Percentiles rank a stretch among this genome's conserved stretches.
phyloP scores from a whole-genome alignment of 2,797 vertebrate genomes.

The Etheostoma perlongum region DNA sequence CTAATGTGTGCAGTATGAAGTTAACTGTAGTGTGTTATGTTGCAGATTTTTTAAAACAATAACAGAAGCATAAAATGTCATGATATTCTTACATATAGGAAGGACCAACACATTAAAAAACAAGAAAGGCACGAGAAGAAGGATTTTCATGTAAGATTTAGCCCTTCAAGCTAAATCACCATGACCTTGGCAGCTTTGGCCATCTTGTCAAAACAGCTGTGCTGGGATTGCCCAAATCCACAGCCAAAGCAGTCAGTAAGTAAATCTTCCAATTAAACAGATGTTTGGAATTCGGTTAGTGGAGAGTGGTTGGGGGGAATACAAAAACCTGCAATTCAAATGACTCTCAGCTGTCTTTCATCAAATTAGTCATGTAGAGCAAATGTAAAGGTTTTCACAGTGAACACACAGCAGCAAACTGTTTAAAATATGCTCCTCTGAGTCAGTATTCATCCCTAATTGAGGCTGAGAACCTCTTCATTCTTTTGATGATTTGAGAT shows the following conservation, averaged over 20 bases:
- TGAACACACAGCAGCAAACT: slow-evolving; percentile 14
- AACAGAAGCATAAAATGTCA: not conserved
- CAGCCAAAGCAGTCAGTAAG: not conserved
- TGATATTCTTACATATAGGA: not conserved
- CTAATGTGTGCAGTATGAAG: slow-evolving; percentile 1
- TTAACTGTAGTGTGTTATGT: not conserved
- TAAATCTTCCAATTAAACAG: slow-evolving; percentile 41
- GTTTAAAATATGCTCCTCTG: slow-evolving; percentile 31
- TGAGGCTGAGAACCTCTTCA: slow-evolving; percentile 37
- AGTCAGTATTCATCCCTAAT: slow-evolving; percentile 44
- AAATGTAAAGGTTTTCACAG: slow-evolving; percentile 28
- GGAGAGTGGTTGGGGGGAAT: not conserved
- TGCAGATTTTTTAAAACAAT: not conserved
- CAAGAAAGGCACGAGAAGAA: not conserved
- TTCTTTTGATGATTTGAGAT: slow-evolving; percentile 55
- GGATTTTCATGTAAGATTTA: slow-evolving; percentile 4
- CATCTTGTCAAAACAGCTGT: slow-evolving; percentile 32
- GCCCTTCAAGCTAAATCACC: slow-evolving; percentile 17
- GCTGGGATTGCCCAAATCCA: slow-evolving; percentile 40
- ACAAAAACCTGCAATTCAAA: slow-evolving; percentile 39
- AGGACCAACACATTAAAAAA: not conserved
- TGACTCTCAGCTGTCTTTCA: slow-evolving; percentile 21
- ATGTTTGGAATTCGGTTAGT: slow-evolving; percentile 6
- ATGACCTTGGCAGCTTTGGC: slow-evolving; percentile 33
- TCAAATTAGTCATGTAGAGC: slow-evolving; percentile 22